Percentiles rank a stretch among this genome's conserved stretches.
These are phyloP conservation scores for Danaus chrysippus DNA, from an alignment of 2,888 invertebrate species.

Conservation along the genomic window DNA sequence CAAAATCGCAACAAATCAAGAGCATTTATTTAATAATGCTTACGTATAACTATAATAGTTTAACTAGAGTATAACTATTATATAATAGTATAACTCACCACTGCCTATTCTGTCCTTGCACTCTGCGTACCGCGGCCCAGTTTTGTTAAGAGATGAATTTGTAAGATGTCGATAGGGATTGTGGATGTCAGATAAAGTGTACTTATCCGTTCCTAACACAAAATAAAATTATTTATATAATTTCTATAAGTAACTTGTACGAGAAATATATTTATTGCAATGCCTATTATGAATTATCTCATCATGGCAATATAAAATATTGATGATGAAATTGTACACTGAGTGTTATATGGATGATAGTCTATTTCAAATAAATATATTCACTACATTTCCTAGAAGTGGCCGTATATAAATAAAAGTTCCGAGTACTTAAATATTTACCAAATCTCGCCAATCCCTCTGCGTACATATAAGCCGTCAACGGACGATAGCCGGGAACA, in stretches of 20 bases:
- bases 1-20: too few species aligned
- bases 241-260: not conserved
- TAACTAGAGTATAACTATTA: not conserved
- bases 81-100: constrained; percentile 69
- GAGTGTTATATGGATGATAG: too few species aligned
- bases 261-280: not conserved
- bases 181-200: constrained; percentile 88
- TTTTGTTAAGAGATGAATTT: constrained; percentile 94
- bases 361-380: too few species aligned
- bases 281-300: too few species aligned
- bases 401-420: too few species aligned
- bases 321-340: too few species aligned
- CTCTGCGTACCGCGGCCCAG: constrained; percentile 88
- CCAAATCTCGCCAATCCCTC: constrained; percentile 88
- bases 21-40: not conserved
- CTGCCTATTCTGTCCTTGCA: constrained; percentile 91
- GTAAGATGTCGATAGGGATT: constrained; percentile 93
- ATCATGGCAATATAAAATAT: too few species aligned
- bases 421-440: constrained; percentile 31
- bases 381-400: too few species aligned
- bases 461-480: constrained; percentile 92
- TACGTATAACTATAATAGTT: not conserved
- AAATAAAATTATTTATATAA: not conserved
- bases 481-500: constrained; percentile 91
- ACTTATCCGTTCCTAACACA: constrained; percentile 90